Conservation (phyloP, 2,797 vertebrate genomes). For the Leptoclinus maculatus region DNA sequence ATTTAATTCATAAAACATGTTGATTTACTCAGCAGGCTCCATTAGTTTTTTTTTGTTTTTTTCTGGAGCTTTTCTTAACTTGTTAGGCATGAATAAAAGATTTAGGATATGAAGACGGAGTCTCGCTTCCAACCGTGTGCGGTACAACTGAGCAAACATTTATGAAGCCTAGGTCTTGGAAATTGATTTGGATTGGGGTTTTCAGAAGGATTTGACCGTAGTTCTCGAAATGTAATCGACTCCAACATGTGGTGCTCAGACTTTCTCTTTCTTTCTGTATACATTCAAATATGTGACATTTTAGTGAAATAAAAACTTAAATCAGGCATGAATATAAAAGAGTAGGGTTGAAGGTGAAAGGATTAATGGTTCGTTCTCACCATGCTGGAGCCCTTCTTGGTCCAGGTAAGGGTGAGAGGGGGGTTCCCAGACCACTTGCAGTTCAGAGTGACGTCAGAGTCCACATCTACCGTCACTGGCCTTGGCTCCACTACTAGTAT, state of each 20-base stretch:
- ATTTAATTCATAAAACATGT: conserved; percentile 84
- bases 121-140: conserved; percentile 39
- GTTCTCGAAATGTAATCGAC: background rate
- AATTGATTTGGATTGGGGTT: conserved; percentile 11
- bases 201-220: conserved; percentile 14
- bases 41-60: conserved; percentile 61
- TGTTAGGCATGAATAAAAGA: conserved; percentile 78
- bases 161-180: conserved; percentile 50
- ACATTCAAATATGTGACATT: background rate
- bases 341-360: background rate
- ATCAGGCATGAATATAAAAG: background rate
- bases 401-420: conserved; percentile 96
- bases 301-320: background rate
- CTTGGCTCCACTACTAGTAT: conserved; percentile 93
- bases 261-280: background rate
- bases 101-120: conserved; percentile 58
- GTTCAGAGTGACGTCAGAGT: conserved; percentile 93
- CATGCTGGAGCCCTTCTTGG: conserved; percentile 97
- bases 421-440: conserved; percentile 97
- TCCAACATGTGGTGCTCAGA: background rate
- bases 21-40: conserved; percentile 76
- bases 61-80: conserved; percentile 65
- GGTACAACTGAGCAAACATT: conserved; percentile 66
- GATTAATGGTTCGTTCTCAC: conserved; percentile 72
- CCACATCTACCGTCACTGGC: conserved; percentile 90